Percentiles rank a stretch among this genome's conserved stretches.
phyloP scores from a whole-genome alignment of 1,140 invertebrate genomes.

The Caenorhabditis tropicalis region DNA sequence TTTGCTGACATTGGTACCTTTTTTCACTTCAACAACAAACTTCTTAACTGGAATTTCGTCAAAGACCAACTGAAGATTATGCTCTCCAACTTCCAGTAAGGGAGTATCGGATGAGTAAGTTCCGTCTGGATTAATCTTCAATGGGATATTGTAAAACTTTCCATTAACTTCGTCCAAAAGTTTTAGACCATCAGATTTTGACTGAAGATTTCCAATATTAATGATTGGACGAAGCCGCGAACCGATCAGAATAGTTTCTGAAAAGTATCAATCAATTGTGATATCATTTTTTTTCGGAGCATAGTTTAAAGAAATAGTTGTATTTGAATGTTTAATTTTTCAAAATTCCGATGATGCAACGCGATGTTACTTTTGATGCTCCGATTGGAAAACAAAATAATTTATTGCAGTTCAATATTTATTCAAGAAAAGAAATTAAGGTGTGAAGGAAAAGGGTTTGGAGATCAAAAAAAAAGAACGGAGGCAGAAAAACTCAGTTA shows the following conservation, averaged over 20 bases:
- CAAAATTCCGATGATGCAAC: too few species aligned
- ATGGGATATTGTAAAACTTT: neutral
- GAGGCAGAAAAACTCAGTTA: neutral
- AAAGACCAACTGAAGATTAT: neutral
- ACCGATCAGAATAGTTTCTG: neutral
- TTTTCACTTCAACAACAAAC: neutral
- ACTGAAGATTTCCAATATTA: neutral
- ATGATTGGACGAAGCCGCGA: neutral
- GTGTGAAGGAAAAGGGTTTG: neutral
- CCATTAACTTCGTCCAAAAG: neutral
- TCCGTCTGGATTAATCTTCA: neutral
- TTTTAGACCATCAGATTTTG: neutral
- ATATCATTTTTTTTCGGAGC: too few species aligned
- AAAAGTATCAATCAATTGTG: too few species aligned
- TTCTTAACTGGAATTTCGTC: conserved; percentile 34
- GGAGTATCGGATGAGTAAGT: neutral
- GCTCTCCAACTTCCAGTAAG: neutral
- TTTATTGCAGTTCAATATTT: too few species aligned
- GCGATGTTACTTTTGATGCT: too few species aligned
- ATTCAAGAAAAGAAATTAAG: neutral
- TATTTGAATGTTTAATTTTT: too few species aligned
- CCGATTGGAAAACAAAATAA: neutral
- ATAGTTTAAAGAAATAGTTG: too few species aligned
- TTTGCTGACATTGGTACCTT: conserved; percentile 41
- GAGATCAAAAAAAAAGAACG: neutral